Percentiles rank a stretch among this genome's conserved stretches.
Evolutionary conservation across 2,113 vertebrate genomes (phyloP).

Genomic region (Sturnus vulgaris): DNA sequence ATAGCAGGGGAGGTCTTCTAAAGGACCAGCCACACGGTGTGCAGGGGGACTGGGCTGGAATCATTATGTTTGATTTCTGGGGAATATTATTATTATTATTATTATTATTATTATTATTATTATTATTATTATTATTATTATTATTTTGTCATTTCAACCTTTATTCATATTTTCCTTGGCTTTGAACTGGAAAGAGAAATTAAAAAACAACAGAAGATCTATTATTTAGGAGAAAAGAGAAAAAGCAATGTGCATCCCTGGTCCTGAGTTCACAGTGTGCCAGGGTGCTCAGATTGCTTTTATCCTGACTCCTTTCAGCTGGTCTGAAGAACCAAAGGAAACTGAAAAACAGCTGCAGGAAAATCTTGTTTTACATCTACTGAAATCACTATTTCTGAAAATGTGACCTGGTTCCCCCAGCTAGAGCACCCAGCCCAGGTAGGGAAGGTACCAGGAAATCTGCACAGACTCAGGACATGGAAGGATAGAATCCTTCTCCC

Average conservation of each 20-base stretch:
- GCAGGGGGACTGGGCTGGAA: background rate
- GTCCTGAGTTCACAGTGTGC: rapidly evolving
- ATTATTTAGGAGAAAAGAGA: background rate
- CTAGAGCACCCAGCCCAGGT: background rate
- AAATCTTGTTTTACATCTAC: background rate
- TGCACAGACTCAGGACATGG: rapidly evolving
- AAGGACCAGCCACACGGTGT: background rate
- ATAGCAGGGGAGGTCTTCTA: slow-evolving; percentile 46
- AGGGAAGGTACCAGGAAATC: background rate
- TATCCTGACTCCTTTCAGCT: background rate
- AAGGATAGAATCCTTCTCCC: background rate
- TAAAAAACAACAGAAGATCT: background rate
- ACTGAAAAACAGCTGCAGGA: background rate
- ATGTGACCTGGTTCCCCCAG: background rate
- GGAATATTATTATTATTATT: background rate
- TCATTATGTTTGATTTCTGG: slow-evolving; percentile 31
- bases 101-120: background rate
- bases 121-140: background rate
- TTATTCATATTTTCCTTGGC: background rate
- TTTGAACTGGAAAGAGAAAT: slow-evolving; percentile 4
- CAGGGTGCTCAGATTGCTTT: background rate
- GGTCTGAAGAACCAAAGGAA: background rate
- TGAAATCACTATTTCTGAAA: background rate
- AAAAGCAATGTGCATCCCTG: background rate
- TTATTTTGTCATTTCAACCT: background rate